phyloP scores from a whole-genome alignment of 2,113 vertebrate species.

The Sinocyclocheilus rhinocerous region DNA sequence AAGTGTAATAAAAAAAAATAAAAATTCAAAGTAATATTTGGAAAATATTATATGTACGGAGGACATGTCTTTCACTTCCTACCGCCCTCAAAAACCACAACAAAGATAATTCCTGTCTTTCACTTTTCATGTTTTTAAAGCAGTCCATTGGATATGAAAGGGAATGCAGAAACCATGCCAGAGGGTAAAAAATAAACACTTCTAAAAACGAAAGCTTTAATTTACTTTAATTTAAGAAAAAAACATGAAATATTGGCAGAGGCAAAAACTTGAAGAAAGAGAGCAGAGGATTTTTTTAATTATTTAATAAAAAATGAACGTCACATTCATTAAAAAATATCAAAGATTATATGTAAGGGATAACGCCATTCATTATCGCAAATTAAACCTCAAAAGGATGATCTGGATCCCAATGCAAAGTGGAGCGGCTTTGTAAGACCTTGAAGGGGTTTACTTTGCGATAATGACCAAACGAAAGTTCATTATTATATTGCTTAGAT shows the following conservation, averaged over 20 bases:
- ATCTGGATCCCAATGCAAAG: neutral
- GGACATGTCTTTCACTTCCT: neutral
- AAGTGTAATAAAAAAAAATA: neutral
- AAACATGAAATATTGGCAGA: conserved; percentile 1
- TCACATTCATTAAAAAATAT: neutral
- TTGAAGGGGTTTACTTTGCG: neutral
- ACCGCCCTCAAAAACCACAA: neutral
- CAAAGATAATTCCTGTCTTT: conserved; percentile 20
- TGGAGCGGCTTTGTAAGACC: neutral
- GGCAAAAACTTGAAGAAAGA: neutral
- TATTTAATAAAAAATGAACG: neutral
- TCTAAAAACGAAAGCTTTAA: conserved; percentile 25
- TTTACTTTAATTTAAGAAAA: neutral
- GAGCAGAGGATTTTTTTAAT: neutral
- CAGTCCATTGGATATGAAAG: neutral
- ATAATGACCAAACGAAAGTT: neutral
- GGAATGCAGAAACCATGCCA: conserved; percentile 11
- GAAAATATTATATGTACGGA: neutral
- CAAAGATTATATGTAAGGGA: neutral
- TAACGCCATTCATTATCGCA: neutral
- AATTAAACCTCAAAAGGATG: neutral
- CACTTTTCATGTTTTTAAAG: conserved; percentile 23
- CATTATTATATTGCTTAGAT: neutral
- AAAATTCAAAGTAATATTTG: neutral
- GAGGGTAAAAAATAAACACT: conserved; percentile 23